These are phyloP conservation scores for Julus scandinavius DNA, from an alignment of 2,888 invertebrate species.

Conservation along the genomic window DNA sequence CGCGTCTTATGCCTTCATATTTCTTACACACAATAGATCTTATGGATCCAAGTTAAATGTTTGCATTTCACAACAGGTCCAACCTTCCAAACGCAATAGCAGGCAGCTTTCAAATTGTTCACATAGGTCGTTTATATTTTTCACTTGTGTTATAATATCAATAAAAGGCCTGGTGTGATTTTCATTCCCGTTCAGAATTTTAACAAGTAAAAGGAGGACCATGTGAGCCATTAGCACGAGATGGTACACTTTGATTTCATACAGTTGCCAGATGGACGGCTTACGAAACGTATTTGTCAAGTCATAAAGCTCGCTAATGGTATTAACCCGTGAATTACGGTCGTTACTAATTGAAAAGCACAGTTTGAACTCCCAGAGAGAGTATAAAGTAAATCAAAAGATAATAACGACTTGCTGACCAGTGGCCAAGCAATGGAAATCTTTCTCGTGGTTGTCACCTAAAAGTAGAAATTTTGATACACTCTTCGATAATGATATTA, in stretches of 20 bases:
- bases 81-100: not conserved
- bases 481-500: too few species aligned
- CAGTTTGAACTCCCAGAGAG: not conserved
- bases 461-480: not conserved
- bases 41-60: not conserved
- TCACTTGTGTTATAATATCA: not conserved
- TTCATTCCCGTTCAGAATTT: not conserved
- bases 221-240: not conserved
- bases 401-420: not conserved
- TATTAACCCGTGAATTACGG: slow-evolving; percentile 31
- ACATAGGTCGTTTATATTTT: not conserved
- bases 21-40: not conserved
- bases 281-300: slow-evolving; percentile 29
- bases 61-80: not conserved
- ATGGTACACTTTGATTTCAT: not conserved
- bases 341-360: slow-evolving; percentile 43
- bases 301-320: slow-evolving; percentile 30
- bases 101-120: not conserved
- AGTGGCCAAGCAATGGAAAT: not conserved
- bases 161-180: slow-evolving; percentile 8
- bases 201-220: slow-evolving; percentile 39
- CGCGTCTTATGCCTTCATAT: not conserved
- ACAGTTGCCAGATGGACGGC: not conserved
- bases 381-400: not conserved
- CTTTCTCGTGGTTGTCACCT: not conserved